Conservation (phyloP, 2,888 invertebrate genomes). For the Zaprionus lineosus region DNA sequence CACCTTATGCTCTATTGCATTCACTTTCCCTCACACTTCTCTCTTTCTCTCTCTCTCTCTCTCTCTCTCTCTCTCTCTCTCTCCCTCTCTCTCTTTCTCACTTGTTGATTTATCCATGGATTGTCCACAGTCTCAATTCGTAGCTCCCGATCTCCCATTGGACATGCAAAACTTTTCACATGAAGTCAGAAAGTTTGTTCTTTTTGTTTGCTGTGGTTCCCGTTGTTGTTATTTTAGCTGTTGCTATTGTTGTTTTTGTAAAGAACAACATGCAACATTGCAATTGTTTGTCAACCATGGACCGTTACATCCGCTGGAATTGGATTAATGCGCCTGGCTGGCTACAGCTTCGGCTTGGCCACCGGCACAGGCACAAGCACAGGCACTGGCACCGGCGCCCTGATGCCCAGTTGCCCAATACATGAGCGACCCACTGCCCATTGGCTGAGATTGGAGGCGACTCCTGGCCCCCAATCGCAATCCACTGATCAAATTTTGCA, state of each 20-base stretch:
- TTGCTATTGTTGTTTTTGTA: background rate
- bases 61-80: background rate
- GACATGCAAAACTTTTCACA: constrained; percentile 34
- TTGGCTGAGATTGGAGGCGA: constrained; percentile 8
- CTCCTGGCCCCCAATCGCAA: constrained; percentile 11
- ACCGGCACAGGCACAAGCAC: background rate
- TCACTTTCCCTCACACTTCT: background rate
- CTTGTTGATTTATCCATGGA: constrained; percentile 18
- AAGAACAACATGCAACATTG: constrained; percentile 51
- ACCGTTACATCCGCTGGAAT: constrained; percentile 81
- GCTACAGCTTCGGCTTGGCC: background rate
- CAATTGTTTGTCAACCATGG: constrained; percentile 80
- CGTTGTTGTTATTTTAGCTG: constrained; percentile 7
- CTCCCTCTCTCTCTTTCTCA: background rate
- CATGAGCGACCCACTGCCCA: background rate
- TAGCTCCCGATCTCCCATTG: constrained; percentile 39
- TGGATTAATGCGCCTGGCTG: constrained; percentile 69
- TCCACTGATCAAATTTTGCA: constrained; percentile 65
- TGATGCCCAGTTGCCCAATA: constrained; percentile 5
- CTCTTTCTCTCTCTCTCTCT: background rate
- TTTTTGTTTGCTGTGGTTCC: background rate
- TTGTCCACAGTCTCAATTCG: constrained; percentile 31
- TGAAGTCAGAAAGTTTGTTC: constrained; percentile 68
- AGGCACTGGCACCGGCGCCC: background rate
- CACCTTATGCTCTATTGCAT: no score